Evolutionary conservation across 2,888 invertebrate genomes (phyloP), one percentile per base, ranked within the genome.

Genomic region (Diogma glabrata): DNA sequence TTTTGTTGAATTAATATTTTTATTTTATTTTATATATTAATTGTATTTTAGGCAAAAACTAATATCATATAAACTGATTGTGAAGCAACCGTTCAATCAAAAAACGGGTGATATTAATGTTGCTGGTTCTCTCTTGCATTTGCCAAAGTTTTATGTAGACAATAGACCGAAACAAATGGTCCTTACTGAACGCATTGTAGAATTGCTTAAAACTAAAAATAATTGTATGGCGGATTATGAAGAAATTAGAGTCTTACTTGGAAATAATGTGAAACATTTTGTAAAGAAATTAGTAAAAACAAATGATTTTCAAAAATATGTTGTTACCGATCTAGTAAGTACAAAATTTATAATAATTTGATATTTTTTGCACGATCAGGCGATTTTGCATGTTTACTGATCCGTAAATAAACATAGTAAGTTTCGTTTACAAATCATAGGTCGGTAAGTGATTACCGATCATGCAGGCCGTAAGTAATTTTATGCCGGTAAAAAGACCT

Each of bases 41-140:
- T 80, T 77, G 64, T 81, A 82, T 61, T 72, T 76, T 55, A 71
- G 83, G 48, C 83, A 82, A 62, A 69, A 72, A 53, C 64, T 87
- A n/a, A 55, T 75, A 2, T 66, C 72, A 6, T 67, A 76, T 47
- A 73, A 77, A 30, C 64, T 87, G 7, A 72, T 86, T 30, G 73
- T 71, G 1, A 78, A 79, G 57, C 86, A 87, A 67, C 59, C 66
- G 20, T 77, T 76, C 61, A 72, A 72, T 57, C 72, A 77, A 54
- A 74, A 74, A 58, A 67, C 67, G 16, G 60, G 61, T 1, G 65
- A 66, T 1, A 66, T 70, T 36, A 67, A 72, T 33, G 66, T 69
- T 47, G 66, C 65, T 28, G 73, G 74, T 0, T 72, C 72, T 51
- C 62, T 83, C 43, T 60, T 83, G n/a, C 81, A 80, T 58, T 63